Conservation (phyloP, 2,888 invertebrate genomes). For the Corbicula japonica region DNA sequence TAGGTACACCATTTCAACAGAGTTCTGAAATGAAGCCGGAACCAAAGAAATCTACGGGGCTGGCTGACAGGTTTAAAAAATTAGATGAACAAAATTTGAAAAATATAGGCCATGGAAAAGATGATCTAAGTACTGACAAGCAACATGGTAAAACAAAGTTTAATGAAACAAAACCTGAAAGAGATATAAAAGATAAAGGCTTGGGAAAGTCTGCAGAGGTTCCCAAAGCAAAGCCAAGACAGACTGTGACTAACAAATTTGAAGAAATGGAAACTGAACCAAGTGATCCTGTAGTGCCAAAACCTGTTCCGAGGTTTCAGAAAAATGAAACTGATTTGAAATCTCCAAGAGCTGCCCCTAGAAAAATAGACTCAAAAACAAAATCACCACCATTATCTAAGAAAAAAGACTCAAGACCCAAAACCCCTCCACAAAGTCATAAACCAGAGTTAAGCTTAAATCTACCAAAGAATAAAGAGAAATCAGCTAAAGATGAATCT, state of each 20-base stretch:
- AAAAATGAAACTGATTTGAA: constrained; percentile 8
- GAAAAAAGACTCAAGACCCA: constrained; percentile 43
- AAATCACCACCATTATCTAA: constrained; percentile 41
- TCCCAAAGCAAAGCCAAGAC: constrained; percentile 68
- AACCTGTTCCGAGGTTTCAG: constrained; percentile 52
- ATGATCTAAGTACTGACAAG: no score
- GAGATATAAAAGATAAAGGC: constrained; percentile 1
- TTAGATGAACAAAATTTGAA: constrained; percentile 60
- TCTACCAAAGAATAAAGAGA: constrained; percentile 15
- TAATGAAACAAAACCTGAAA: background rate
- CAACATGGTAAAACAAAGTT: background rate
- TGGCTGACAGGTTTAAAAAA: constrained; percentile 64
- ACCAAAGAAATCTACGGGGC: constrained; percentile 25
- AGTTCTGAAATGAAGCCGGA: constrained; percentile 12
- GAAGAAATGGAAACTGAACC: constrained; percentile 73
- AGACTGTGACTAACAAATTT: constrained; percentile 44
- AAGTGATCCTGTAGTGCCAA: constrained; percentile 47
- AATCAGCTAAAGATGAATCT: constrained; percentile 16
- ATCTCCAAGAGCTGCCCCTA: constrained; percentile 36
- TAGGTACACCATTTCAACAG: background rate
- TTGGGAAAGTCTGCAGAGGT: no score
- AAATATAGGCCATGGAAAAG: no score
- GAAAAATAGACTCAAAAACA: constrained; percentile 40
- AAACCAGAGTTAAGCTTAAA: constrained; percentile 50
- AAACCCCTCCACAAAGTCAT: constrained; percentile 45